Evolutionary conservation across 2,113 vertebrate genomes (phyloP).

Genomic region (Daphoenositta chrysoptera): DNA sequence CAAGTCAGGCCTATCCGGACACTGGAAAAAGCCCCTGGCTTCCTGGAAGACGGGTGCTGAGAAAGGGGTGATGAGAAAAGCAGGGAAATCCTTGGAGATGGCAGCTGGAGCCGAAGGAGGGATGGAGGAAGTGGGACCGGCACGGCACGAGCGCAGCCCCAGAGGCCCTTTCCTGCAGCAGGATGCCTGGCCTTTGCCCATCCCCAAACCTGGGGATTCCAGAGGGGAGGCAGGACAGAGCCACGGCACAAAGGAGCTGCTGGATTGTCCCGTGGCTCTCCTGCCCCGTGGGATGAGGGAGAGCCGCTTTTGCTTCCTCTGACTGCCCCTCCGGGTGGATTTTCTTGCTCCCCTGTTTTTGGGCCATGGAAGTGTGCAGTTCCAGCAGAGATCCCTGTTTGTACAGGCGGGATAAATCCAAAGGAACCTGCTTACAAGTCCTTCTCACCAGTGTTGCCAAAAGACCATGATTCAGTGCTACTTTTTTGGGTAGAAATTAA

Average conservation of each 20-base stretch:
- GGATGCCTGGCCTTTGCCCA: too few relatives aligned
- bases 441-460: conserved; percentile 53
- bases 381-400: not conserved
- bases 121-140: accelerated
- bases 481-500: conserved; percentile 32
- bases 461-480: conserved; percentile 19
- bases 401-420: not conserved
- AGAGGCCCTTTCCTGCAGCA: not conserved
- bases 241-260: not conserved
- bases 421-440: not conserved
- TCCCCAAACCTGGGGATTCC: accelerated
- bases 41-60: not conserved
- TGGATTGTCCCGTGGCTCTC: not conserved
- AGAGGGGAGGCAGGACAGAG: not conserved
- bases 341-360: not conserved
- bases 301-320: accelerated
- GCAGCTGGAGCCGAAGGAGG: accelerated
- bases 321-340: accelerated
- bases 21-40: not conserved
- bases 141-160: accelerated
- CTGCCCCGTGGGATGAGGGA: accelerated
- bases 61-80: conserved; percentile 31
- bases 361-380: not conserved
- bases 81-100: not conserved
- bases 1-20: not conserved